Evolutionary conservation across 1,140 invertebrate genomes (phyloP), one percentile per base, ranked within the genome.

Genomic region (Melipona quadrifasciata): DNA sequence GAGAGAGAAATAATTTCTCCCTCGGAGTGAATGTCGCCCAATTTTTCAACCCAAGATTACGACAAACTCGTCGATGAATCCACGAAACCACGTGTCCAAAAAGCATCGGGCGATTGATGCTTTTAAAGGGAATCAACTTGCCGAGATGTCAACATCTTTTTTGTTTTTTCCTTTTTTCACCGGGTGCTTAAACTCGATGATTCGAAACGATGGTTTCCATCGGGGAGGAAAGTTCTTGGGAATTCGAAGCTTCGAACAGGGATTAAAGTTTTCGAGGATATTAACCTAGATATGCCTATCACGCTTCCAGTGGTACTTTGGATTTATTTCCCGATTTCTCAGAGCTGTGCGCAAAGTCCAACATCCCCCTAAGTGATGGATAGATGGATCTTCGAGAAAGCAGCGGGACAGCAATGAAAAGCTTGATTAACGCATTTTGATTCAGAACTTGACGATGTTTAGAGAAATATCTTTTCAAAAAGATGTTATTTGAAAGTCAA

Each of bases 1-100:
- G 39, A n/a, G 53, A 57, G 1, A 31, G 47, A 77, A 47, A 77
- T 78, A 83, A 83, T 83, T 83, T 70, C 64, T 70, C 34, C 58
- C 19, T 2, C 12, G 12, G n/a, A 4, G 5, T 39, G 19, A 24
- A 34, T 31, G 21, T 61, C 55, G 19, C n/a, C n/a, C n/a, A n/a
- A 53, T 55, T 51, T 31, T 34, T 67, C 5, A 21, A 19, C 2
- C 27, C 10, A 12, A 47, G 19, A 57, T 57, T 76, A 82, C 68
- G 68, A 76, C 68, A 58, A 67, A 47, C 47, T 47, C 39, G 39
- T 24, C 34, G 39, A 17, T 39, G 2, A 70, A 77, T 57, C 34
- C 21, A 34, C 34, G 65, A 51, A 31, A 39, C 39, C 39, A 53
- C 53, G 74, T 77, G 39, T 78, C 34, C 34, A 57, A 77, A 71